Evolutionary conservation across 2,113 vertebrate species (phyloP), one percentile per base, ranked within the genome.

Genomic region (Myocastor coypus): DNA sequence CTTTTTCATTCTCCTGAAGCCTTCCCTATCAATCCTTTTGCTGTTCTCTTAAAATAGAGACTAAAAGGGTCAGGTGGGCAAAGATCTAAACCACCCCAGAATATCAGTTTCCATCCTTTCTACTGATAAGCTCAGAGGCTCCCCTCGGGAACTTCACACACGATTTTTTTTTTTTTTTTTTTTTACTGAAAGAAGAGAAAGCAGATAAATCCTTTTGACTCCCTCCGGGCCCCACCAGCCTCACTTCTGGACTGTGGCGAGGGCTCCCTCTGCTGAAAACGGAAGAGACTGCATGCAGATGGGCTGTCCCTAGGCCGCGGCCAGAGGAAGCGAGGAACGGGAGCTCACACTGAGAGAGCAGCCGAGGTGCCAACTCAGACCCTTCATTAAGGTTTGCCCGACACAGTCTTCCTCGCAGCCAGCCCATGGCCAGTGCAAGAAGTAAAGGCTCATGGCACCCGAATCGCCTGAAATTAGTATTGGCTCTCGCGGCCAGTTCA

Each of bases 221-320:
- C 46, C 42, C 52, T 83, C 37, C 68, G 0, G 85, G 83, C 69
- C 77, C 68, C 17, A 17, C n/a, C 90, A 55, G 75, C 40, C 59
- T 75, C n/a, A 0, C 50, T 28, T 28, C 28, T 81, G 92, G 61
- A 82, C 83, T 89, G 64, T 93, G 52, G 61, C 32, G 80, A 86
- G 64, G 83, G 93, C 97, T 37, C 99, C 99, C 98, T 98, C 99
- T 99, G 97, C 98, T 98, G 99, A 98, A 86, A 68, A 87, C 26
- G 80, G 63, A 3, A 88, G 34, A 59, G 87, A 98, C 95, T 95
- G 97, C 97, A 97, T 95, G 97, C 97, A 97, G 78, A 22, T 50
- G 98, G 97, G 96, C 98, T 82, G 97, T 98, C 82, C 96, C 98
- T 17, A 97, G 97, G 97, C 97, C 40, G 96, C 97, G 97, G 97